Evolutionary conservation across 2,113 vertebrate genomes (phyloP).

Genomic region (Oreochromis aureus): DNA sequence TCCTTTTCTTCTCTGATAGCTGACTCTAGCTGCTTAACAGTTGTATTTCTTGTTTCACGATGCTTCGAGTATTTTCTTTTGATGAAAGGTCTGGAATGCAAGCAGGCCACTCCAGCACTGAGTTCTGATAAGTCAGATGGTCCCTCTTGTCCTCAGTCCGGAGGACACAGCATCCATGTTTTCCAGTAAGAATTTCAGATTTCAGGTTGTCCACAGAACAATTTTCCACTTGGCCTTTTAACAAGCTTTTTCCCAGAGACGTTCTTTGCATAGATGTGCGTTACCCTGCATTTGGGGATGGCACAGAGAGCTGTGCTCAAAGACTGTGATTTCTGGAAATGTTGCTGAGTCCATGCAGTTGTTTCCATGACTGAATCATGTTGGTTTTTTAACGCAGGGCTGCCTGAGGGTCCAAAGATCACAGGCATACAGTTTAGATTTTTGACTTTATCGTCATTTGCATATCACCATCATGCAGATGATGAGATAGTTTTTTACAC

Average conservation of each 20-base stretch:
- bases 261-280: not conserved
- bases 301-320: not conserved
- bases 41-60: not conserved
- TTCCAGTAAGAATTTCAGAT: rapidly evolving
- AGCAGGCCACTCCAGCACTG: not conserved
- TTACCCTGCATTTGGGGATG: not conserved
- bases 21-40: not conserved
- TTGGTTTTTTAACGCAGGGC: not conserved
- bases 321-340: not conserved
- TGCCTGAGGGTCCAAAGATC: rapidly evolving
- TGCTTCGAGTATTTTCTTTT: not conserved
- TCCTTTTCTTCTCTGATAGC: not conserved
- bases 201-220: not conserved
- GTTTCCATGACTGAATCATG: not conserved
- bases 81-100: not conserved
- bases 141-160: rapidly evolving
- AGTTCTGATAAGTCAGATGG: not conserved
- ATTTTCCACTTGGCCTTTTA: not conserved
- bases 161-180: not conserved
- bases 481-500: not conserved
- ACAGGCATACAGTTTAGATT: not conserved
- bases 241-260: rapidly evolving
- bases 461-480: not conserved
- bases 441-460: not conserved
- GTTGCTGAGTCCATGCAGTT: not conserved